phyloP scores from a whole-genome alignment of 1,140 invertebrate species.

The Rhopalosiphum padi region DNA sequence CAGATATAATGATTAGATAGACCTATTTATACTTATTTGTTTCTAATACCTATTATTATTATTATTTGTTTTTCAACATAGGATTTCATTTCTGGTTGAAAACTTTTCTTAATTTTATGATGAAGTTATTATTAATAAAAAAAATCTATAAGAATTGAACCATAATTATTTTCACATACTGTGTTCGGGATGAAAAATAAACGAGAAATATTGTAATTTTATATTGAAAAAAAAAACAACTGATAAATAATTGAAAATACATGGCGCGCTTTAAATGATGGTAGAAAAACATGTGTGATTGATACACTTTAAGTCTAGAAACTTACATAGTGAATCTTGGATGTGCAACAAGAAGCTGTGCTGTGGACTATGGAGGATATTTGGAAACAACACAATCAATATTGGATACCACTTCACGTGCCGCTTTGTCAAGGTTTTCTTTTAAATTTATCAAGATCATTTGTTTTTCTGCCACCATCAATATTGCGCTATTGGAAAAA shows the following conservation, averaged over 20 bases:
- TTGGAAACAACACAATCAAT: background rate
- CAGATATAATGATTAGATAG: background rate
- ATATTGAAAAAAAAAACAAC: background rate
- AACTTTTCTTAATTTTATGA: background rate
- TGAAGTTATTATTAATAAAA: background rate
- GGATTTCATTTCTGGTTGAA: background rate
- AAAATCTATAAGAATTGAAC: background rate
- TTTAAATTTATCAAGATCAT: slow-evolving; percentile 44
- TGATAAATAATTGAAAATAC: background rate
- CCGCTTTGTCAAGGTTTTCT: slow-evolving; percentile 16
- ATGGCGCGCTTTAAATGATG: background rate
- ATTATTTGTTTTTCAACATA: slow-evolving; percentile 10
- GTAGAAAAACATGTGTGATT: slow-evolving; percentile 49
- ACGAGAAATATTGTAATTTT: slow-evolving; percentile 2
- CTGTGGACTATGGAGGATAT: background rate
- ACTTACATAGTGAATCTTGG: background rate
- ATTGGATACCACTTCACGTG: background rate
- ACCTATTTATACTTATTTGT: background rate
- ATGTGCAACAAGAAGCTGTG: background rate
- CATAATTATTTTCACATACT: background rate
- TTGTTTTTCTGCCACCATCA: slow-evolving; percentile 40
- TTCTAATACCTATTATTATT: background rate
- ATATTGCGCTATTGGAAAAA: background rate
- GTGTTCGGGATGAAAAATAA: background rate
- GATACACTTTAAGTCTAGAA: slow-evolving; percentile 42